These are phyloP conservation scores for Calliphora vomitoria DNA, from an alignment of 2,888 invertebrate species.

Conservation along the genomic window DNA sequence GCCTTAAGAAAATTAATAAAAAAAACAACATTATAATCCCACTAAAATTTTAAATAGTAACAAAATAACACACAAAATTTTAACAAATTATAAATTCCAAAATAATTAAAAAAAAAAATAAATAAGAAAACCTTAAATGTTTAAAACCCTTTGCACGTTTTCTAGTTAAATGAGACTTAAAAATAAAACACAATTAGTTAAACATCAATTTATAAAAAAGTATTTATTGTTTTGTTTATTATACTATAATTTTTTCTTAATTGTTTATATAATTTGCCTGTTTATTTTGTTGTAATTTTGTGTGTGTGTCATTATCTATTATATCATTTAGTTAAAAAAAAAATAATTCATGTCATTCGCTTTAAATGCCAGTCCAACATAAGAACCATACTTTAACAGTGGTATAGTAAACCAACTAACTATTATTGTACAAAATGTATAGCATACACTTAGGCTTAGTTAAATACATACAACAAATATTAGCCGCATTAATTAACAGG, in stretches of 20 bases:
- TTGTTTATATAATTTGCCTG: constrained; percentile 11
- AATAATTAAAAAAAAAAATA: background rate
- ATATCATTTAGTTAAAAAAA: constrained; percentile 20
- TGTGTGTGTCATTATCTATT: constrained; percentile 54
- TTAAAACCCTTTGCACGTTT: constrained; percentile 45
- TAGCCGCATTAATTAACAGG: background rate
- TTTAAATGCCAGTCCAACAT: background rate
- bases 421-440: background rate
- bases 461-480: background rate
- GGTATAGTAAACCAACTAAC: constrained; percentile 36
- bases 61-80: constrained; percentile 71
- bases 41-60: constrained; percentile 30
- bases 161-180: constrained; percentile 9
- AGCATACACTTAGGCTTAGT: constrained; percentile 45
- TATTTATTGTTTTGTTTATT: constrained; percentile 14
- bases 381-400: constrained; percentile 14
- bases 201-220: background rate
- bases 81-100: constrained; percentile 51
- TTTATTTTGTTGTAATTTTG: constrained; percentile 68
- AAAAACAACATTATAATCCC: background rate
- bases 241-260: constrained; percentile 14
- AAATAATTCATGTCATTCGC: constrained; percentile 6
- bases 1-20: background rate
- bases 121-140: constrained; percentile 23
- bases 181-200: constrained; percentile 31